Conservation (phyloP, 1,140 invertebrate genomes). For the Triops longicaudatus region DNA sequence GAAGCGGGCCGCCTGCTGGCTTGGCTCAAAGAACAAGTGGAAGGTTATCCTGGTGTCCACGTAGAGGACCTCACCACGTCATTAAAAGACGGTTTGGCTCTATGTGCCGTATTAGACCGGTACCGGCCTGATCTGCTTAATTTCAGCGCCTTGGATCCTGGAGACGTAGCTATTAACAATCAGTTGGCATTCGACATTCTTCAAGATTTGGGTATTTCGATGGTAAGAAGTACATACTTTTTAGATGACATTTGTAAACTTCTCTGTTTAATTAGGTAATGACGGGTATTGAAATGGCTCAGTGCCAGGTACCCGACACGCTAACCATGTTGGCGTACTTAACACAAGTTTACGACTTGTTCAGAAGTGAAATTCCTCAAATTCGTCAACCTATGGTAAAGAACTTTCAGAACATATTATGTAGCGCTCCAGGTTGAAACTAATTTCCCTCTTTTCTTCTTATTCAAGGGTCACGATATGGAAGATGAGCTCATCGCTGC, state of each 20-base stretch:
- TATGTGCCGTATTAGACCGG: conserved; percentile 73
- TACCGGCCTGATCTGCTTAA: conserved; percentile 83
- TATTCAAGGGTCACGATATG: neutral
- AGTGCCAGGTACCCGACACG: conserved; percentile 60
- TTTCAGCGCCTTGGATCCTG: conserved; percentile 53
- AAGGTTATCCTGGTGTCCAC: conserved; percentile 52
- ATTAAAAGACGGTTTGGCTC: conserved; percentile 64
- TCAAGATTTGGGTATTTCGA: conserved; percentile 61
- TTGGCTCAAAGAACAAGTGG: conserved; percentile 67
- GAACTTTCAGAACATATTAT: conserved; percentile 33
- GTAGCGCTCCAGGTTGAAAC: too few relatives aligned
- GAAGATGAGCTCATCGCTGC: neutral
- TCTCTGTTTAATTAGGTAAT: conserved; percentile 47
- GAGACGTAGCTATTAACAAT: conserved; percentile 58
- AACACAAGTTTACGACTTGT: conserved; percentile 75
- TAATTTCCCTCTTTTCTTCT: too few relatives aligned
- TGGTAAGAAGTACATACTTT: conserved; percentile 44
- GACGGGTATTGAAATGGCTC: conserved; percentile 68
- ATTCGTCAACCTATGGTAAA: conserved; percentile 61
- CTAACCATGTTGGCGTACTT: conserved; percentile 71
- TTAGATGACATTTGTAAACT: conserved; percentile 9
- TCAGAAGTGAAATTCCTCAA: conserved; percentile 71
- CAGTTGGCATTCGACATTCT: conserved; percentile 72
- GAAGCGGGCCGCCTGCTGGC: conserved; percentile 62
- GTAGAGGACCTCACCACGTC: conserved; percentile 59